Base-by-base conservation (phyloP, 2,888 invertebrate species). In the Platerodrilus igneus region DNA sequence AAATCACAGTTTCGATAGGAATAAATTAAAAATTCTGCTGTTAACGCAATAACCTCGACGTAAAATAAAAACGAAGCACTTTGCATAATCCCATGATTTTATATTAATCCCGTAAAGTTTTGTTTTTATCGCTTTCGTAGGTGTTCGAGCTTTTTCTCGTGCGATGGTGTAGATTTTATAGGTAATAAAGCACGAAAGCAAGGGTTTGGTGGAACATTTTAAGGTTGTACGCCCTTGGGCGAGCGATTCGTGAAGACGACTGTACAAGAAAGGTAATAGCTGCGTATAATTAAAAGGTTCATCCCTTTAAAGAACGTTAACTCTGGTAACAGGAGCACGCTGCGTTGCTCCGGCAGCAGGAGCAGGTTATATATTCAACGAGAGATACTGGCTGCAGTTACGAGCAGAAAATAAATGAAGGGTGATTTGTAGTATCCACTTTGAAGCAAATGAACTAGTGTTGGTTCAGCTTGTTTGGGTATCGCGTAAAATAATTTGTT, bases 211-310 rank as follows among this genome's bases (percentile, higher is more conserved):
- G 32, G 35, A 48, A 41, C 27, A 42, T 45, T 41, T 39, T 40
- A 48, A 36, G 20, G 30, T 43, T 28, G 34, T 27, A 25, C 38
- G 19, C 36, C 44, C 37, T 31, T 28, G 28, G 31, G 44, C 44
- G 9, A 39, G 37, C 39, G 45, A 45, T 45, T 48, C 37, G 36
- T 28, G 34, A 31, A 38, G 43, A 37, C 37, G 39, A 45, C 42
- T 36, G 41, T 41, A 46, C 47, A 44, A 41, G n/a, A n/a, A n/a
- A n/a, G 43, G 43, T 45, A 45, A 46, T 45, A 44, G 41, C 38
- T 32, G 41, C 37, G 39, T 44, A 50, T 52, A 52, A 52, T 52
- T 52, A 52, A 52, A 52, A 48, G 47, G 44, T 48, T 50, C 37
- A 30, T 47, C 50, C 49, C 45, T 44, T 46, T 46, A 36, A 39